Evolutionary conservation across 2,113 vertebrate species (phyloP).

Genomic region (Notothenia rossii): DNA sequence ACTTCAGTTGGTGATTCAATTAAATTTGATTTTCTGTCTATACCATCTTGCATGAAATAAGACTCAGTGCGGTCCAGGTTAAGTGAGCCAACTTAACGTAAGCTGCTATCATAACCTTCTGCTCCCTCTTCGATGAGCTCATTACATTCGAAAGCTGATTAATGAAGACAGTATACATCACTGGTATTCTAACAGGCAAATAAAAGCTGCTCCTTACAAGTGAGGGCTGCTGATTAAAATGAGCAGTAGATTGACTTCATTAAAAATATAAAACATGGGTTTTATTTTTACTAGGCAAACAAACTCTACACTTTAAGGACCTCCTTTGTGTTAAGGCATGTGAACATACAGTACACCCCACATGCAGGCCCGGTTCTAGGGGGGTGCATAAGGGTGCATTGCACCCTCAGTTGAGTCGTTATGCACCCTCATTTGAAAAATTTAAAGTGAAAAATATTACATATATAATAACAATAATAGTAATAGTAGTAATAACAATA

Average conservation of each 20-base stretch:
- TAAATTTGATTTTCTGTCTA: conserved; percentile 51
- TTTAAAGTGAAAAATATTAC: too few relatives aligned
- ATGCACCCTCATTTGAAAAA: too few relatives aligned
- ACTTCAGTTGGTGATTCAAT: conserved; percentile 34
- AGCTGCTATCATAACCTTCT: conserved; percentile 50
- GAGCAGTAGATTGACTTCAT: not conserved
- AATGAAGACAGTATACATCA: conserved; percentile 47
- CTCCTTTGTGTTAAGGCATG: not conserved
- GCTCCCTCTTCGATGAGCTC: conserved; percentile 51
- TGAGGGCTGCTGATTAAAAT: conserved; percentile 10
- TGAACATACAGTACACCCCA: conserved; percentile 6
- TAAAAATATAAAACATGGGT: conserved; percentile 16
- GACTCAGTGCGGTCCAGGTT: conserved; percentile 25
- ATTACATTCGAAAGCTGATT: conserved; percentile 55
- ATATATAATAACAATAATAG: too few relatives aligned
- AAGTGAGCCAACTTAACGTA: conserved; percentile 47
- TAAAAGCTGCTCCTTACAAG: conserved; percentile 19
- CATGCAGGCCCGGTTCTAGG: not conserved
- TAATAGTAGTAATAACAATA: too few relatives aligned
- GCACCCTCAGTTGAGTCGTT: too few relatives aligned
- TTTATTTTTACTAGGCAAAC: conserved; percentile 11
- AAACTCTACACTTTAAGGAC: not conserved
- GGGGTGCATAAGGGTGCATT: too few relatives aligned
- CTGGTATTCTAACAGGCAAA: conserved; percentile 28
- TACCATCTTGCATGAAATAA: conserved; percentile 49